Conservation (phyloP, 2,797 vertebrate genomes). For the Macroramphosus scolopax region DNA sequence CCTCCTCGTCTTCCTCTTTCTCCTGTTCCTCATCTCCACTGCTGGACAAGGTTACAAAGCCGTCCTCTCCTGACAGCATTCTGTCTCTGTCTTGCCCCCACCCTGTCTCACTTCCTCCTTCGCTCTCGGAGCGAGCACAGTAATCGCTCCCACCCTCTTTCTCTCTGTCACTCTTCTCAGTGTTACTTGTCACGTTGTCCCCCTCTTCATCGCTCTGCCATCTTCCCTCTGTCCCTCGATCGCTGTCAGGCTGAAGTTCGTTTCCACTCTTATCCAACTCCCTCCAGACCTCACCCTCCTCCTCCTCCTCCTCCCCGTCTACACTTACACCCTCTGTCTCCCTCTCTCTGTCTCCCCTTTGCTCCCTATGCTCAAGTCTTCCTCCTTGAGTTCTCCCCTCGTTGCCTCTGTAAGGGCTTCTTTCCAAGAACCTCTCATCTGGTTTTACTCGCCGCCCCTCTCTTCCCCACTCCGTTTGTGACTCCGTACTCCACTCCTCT, state of each 20-base stretch:
- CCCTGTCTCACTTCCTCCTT: constrained; percentile 64
- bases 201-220: constrained; percentile 23
- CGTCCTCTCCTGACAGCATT: constrained; percentile 63
- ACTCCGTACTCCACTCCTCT: constrained; percentile 19
- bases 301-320: constrained; percentile 52
- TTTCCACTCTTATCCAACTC: constrained; percentile 19
- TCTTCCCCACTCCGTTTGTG: constrained; percentile 19
- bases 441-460: constrained; percentile 27
- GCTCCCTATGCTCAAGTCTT: constrained; percentile 31
- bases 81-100: constrained; percentile 50
- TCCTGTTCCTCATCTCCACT: constrained; percentile 66
- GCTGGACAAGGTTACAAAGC: constrained; percentile 72
- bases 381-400: constrained; percentile 11
- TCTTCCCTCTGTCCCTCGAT: constrained; percentile 30
- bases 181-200: constrained; percentile 49
- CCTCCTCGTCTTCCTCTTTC: constrained; percentile 49
- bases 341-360: constrained; percentile 11
- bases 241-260: constrained; percentile 39
- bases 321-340: constrained; percentile 40
- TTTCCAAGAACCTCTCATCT: constrained; percentile 39
- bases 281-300: constrained; percentile 34
- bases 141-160: constrained; percentile 46
- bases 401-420: constrained; percentile 13
- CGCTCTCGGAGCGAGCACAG: constrained; percentile 25
- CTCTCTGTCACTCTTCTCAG: constrained; percentile 62